Evolutionary conservation across 1,140 invertebrate genomes (phyloP), one percentile per base, ranked within the genome.

Genomic region (Conus ventricosus): DNA sequence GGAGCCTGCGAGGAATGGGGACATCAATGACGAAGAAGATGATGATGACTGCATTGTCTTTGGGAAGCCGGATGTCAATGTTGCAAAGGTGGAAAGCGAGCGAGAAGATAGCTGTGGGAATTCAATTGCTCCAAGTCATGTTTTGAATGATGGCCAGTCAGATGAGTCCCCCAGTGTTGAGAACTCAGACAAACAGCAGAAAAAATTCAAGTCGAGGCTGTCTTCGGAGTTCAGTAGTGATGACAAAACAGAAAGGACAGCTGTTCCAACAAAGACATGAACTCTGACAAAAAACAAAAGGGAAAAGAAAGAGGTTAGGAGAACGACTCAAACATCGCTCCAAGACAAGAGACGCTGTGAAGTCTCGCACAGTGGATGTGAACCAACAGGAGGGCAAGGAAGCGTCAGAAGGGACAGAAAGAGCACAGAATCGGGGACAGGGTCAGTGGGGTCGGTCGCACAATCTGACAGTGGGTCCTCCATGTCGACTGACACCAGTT

Each of bases 1-100:
- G 67, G n/a, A 8, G 67, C 23, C 67, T n/a, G 67, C 67, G 7
- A n/a, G 1, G 13, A 23, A n/a, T 20, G 20, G 67, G 25, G 39
- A 78, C 76, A 55, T 55, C 81, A 51, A 83, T 13, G 23, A 71
- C 67, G 75, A 60, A 67, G 81, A 88, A 51, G 87, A 88, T 83
- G 87, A 88, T 55, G 87, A 88, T 39, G 87, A 88, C n/a, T 84
- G 81, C 81, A 88, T 88, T 17, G 51, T 88, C n/a, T 88, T 83
- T 75, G 87, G 89, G 15, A 83, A 55, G 39, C 54, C 81, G 23
- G 81, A 83, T 53, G 10, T 51, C 4, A 0, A 1, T 13, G 51
- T 23, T 10, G 7, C 25, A 27, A 39, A 78, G 20, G 25, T 51
- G 7, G 27, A 23, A 7, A 51, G 39, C 39, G 7, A 51, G 76